Evolutionary conservation across 2,888 invertebrate species (phyloP).

Genomic region (Eutolmus rufibarbis): DNA sequence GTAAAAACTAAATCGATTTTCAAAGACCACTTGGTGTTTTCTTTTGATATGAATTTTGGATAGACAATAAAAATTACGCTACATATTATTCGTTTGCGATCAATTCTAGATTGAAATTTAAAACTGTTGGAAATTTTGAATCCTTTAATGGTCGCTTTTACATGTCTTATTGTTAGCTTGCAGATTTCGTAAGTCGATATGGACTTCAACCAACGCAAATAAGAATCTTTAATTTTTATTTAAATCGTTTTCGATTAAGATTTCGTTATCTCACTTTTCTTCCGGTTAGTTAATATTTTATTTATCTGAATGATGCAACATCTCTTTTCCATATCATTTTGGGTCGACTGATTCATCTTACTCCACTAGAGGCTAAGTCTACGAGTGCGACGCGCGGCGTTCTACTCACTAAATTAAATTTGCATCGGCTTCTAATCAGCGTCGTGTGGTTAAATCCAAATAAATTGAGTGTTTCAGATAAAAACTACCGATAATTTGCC

Average conservation of each 20-base stretch:
- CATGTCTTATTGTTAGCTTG: no score
- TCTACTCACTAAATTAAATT: neutral
- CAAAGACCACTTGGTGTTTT: no score
- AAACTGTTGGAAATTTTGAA: no score
- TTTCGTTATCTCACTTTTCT: neutral
- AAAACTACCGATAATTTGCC: neutral
- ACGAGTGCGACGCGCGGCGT: neutral
- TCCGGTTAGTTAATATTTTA: neutral
- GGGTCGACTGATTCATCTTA: neutral
- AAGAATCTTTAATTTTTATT: neutral
- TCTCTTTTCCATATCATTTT: neutral
- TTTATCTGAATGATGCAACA: neutral
- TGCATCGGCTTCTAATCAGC: neutral
- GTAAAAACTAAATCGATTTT: no score
- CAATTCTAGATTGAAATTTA: no score
- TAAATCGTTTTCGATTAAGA: neutral
- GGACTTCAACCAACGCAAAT: no score
- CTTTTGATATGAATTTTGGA: no score
- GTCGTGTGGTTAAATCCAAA: neutral
- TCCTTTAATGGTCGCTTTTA: no score
- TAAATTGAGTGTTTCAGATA: neutral
- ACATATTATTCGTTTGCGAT: no score
- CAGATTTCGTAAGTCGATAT: no score
- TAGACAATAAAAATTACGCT: no score
- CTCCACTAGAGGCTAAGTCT: neutral